phyloP scores from a whole-genome alignment of 1,140 invertebrate species.

The Leptopilina boulardi region DNA sequence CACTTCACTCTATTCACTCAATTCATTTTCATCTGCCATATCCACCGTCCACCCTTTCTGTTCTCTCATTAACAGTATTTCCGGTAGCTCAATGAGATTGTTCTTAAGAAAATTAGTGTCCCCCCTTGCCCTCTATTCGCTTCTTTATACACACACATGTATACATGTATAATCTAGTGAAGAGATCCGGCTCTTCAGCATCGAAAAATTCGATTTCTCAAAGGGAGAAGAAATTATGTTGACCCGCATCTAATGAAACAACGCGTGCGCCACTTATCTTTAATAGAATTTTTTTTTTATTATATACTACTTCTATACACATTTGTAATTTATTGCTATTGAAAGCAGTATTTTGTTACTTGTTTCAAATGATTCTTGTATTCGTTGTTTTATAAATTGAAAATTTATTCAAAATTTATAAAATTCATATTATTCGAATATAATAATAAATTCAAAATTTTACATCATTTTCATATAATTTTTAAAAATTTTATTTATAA shows the following conservation, averaged over 20 bases:
- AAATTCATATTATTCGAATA: no score
- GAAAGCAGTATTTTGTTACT: no score
- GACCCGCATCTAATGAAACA: slow-evolving; percentile 28
- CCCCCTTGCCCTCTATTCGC: slow-evolving; percentile 54
- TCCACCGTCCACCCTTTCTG: slow-evolving; percentile 67
- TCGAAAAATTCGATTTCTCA: slow-evolving; percentile 56
- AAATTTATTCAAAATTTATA: no score
- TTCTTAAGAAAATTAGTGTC: slow-evolving; percentile 69
- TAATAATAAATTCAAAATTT: no score
- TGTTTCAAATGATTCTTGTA: no score
- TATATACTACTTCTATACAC: no score
- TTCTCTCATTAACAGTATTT: slow-evolving; percentile 72
- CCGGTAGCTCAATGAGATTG: slow-evolving; percentile 63
- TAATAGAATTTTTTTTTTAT: not conserved
- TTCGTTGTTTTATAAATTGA: no score
- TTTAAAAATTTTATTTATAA: no score
- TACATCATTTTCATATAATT: no score
- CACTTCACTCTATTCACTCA: slow-evolving; percentile 72
- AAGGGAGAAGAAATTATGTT: slow-evolving; percentile 29
- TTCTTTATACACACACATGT: no score
- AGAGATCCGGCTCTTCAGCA: slow-evolving; percentile 57
- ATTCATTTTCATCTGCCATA: slow-evolving; percentile 75
- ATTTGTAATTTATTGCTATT: no score
- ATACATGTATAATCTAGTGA: slow-evolving; percentile 43
- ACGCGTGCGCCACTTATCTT: slow-evolving; percentile 17